Base-by-base conservation (phyloP, 2,797 vertebrate genomes). In the Phrynocephalus guinanensis region DNA sequence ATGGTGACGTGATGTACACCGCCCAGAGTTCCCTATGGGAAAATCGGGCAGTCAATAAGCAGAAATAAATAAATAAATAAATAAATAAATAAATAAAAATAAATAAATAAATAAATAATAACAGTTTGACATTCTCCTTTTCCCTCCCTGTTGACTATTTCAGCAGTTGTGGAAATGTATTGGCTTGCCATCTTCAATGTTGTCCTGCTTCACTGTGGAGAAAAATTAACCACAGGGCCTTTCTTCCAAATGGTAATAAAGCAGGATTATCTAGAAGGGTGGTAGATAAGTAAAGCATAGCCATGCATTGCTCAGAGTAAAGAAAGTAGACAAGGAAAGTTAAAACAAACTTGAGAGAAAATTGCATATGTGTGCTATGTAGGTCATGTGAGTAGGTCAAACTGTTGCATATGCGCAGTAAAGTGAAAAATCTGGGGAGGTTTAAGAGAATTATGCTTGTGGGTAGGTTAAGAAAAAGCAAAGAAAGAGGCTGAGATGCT, bases 231-330 rank as follows among this genome's bases (percentile, higher is more conserved):
- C 10, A 13, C 28, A 68, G 66, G n/a, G 30, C 16, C 73, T 83
- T 83, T 82, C 80, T 87, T 22, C 24, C n/a, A 63, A 68, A 73
- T 75, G 30, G 28, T 70, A 70, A 68, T 28, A 71, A 82, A 66
- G 44, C n/a, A 72, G 67, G 13, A 50, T 50, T 83, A 48, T 26
- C 13, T 22, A 38, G 50, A 15, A 79, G 76, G 48, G 52, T 38
- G 48, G 22, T 38, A 56, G 77, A 79, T 79, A 86, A 86, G 76
- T 48, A 78, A 48, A 68, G 5, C 8, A 38, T n/a, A 38, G 18
- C 48, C 4, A 66, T 72, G 24, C 26, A 79, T 79, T 84, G 5
- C 28, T 38, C 33, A 33, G 33, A 33, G 33, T 33, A 33, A 33
- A 33, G 33, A 33, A 33, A 33, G 33, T 33, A 33, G 33, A 33